A percentile compares a stretch with the other conserved stretches of the same genome.
Conservation (phyloP, 2,888 invertebrate species). For the Stenolophus ochropezus region DNA sequence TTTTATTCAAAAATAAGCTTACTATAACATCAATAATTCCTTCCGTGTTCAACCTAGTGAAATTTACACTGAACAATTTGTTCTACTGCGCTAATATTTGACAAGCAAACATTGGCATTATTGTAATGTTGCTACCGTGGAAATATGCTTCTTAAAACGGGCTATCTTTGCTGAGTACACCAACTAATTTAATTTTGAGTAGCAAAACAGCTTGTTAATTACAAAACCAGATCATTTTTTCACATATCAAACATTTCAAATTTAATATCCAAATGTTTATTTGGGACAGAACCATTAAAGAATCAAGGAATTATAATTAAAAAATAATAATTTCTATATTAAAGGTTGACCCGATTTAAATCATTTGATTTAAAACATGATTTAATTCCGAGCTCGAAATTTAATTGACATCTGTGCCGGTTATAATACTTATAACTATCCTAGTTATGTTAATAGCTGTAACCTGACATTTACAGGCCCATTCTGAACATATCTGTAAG, state of each 20-base stretch:
- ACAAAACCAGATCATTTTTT: neutral
- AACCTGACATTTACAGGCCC: too few species aligned
- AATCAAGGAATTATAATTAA: too few species aligned
- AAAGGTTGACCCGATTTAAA: too few species aligned
- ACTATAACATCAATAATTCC: neutral
- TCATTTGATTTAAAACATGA: too few species aligned
- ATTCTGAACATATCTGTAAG: too few species aligned
- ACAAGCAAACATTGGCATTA: conserved; percentile 8
- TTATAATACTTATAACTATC: too few species aligned
- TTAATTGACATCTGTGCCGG: too few species aligned
- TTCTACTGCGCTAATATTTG: neutral
- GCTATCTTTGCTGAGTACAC: neutral
- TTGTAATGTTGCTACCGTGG: neutral
- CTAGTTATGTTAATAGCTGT: too few species aligned
- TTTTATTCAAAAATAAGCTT: neutral
- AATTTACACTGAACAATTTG: neutral
- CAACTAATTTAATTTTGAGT: conserved; percentile 1
- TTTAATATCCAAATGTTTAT: neutral
- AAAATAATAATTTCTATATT: too few species aligned
- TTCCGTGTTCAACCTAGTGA: neutral
- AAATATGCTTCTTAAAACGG: neutral
- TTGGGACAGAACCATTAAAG: too few species aligned
- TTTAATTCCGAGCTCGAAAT: too few species aligned
- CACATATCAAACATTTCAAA: neutral
- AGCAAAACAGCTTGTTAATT: neutral